A percentile compares a stretch with the other conserved stretches of the same genome.
phyloP scores from a whole-genome alignment of 2,113 vertebrate genomes.

The Capra hircus region DNA sequence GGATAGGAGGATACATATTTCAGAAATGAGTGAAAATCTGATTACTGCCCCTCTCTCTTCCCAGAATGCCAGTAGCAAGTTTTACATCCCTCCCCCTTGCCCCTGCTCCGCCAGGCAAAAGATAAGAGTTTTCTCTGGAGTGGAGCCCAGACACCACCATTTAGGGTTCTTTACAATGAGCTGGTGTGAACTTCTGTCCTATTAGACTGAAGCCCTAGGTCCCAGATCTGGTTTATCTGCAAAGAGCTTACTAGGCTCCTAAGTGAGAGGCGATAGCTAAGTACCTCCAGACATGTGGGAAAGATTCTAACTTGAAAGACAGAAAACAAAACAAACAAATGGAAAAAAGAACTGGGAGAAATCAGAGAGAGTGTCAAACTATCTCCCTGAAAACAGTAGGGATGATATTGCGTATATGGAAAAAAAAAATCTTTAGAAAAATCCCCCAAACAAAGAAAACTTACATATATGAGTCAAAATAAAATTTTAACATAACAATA shows the following conservation, averaged over 20 bases:
- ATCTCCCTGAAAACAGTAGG: neutral
- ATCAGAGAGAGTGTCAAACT: neutral
- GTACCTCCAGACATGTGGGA: neutral
- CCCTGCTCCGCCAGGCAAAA: neutral
- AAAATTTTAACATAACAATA: neutral
- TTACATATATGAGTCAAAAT: neutral
- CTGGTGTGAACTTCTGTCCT: neutral
- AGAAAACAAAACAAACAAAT: neutral
- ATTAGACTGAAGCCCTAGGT: neutral
- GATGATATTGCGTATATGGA: neutral
- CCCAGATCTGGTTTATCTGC: neutral
- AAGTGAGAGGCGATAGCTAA: neutral
- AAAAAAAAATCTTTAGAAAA: neutral
- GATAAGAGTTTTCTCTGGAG: neutral
- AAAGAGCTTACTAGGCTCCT: neutral
- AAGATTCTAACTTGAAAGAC: neutral
- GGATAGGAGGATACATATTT: neutral
- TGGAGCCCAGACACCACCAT: neutral
- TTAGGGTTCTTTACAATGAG: neutral
- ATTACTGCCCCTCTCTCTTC: neutral
- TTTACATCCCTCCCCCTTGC: neutral
- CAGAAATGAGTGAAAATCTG: neutral
- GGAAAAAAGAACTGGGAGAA: neutral
- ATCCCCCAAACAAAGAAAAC: neutral
- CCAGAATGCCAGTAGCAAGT: neutral